Percentiles rank a stretch among this genome's conserved stretches.
Evolutionary conservation across 2,797 vertebrate genomes (phyloP).

Genomic region (Onychomys arenicola): DNA sequence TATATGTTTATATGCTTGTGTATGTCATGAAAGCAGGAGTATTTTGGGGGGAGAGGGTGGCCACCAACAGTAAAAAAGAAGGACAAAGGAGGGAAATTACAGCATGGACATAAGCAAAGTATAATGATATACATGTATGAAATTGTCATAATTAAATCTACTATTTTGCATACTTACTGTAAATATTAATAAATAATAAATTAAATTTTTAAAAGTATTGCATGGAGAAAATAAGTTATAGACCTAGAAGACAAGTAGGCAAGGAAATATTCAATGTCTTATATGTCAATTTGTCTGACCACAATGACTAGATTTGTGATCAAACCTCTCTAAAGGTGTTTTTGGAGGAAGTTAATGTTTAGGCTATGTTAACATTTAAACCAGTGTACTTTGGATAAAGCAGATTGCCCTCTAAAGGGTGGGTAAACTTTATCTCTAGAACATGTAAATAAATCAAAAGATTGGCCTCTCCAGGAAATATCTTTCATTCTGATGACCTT

Average conservation of each 20-base stretch:
- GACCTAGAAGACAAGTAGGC: neutral
- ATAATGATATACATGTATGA: neutral
- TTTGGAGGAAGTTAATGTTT: conserved; percentile 29
- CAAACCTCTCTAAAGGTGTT: neutral
- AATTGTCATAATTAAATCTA: neutral
- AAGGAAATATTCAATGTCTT: neutral
- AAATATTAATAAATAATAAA: neutral
- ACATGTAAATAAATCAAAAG: neutral
- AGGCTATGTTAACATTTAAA: conserved; percentile 36
- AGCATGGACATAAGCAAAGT: neutral
- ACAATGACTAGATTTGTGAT: neutral
- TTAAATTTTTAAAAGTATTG: neutral
- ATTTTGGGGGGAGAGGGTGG: neutral
- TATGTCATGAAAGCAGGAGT: neutral
- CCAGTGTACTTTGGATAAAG: neutral
- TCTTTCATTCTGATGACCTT: neutral
- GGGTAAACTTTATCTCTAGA: neutral
- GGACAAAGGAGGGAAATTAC: neutral
- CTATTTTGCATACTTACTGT: neutral
- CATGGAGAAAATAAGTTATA: neutral
- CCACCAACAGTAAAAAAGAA: neutral
- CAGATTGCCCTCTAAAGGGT: neutral
- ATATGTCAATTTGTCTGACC: neutral
- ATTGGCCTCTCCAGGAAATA: neutral
- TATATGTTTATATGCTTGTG: neutral